Conservation (phyloP, 2,888 invertebrate genomes). For the Ophonus ardosiacus region DNA sequence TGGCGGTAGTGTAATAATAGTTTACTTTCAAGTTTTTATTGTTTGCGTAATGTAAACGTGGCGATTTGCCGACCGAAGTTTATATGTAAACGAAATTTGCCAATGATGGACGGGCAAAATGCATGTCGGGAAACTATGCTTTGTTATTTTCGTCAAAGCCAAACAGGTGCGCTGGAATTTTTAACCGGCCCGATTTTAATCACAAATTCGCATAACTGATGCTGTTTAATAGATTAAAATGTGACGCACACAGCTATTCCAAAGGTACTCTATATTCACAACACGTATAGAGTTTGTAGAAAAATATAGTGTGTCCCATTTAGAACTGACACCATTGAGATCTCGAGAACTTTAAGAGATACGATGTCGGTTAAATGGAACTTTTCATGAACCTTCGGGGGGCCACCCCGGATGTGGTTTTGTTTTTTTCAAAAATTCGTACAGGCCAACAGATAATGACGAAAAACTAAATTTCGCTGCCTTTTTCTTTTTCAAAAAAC, state of each 20-base stretch:
- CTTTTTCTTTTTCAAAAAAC: too few species aligned
- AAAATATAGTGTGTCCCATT: too few species aligned
- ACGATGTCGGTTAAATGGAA: too few species aligned
- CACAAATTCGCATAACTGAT: slow-evolving; percentile 16
- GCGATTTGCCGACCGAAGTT: slow-evolving; percentile 30
- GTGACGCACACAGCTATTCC: neutral
- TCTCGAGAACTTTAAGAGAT: too few species aligned
- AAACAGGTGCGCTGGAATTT: slow-evolving; percentile 50
- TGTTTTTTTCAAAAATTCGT: too few species aligned
- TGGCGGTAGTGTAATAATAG: slow-evolving; percentile 1
- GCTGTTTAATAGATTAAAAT: slow-evolving; percentile 42
- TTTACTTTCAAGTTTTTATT: slow-evolving; percentile 2
- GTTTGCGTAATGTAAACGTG: slow-evolving; percentile 28
- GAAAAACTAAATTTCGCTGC: too few species aligned
- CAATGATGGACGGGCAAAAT: slow-evolving; percentile 23
- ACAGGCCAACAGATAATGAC: too few species aligned
- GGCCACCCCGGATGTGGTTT: too few species aligned
- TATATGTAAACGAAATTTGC: slow-evolving; percentile 24
- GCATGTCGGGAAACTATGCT: slow-evolving; percentile 44
- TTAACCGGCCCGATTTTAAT: slow-evolving; percentile 24
- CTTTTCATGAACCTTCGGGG: too few species aligned
- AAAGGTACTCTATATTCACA: neutral
- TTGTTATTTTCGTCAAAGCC: slow-evolving; percentile 57
- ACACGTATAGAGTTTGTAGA: too few species aligned
- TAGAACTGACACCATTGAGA: too few species aligned